phyloP scores from a whole-genome alignment of 2,888 invertebrate species.

The Diplazon laetatorius region DNA sequence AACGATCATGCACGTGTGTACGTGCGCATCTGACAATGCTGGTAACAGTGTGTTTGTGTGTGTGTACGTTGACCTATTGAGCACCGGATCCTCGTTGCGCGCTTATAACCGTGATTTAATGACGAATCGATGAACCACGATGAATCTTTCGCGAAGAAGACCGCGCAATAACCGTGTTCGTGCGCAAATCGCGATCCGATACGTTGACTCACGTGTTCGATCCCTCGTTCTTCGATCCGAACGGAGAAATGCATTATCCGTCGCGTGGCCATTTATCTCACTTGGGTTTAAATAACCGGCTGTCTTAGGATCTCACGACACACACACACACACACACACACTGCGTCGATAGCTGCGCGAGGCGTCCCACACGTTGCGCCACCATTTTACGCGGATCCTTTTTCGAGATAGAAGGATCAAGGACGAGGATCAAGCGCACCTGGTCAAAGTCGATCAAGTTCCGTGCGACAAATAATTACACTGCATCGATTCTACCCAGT shows the following conservation, averaged over 20 bases:
- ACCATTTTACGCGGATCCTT: constrained; percentile 52
- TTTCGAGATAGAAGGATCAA: constrained; percentile 55
- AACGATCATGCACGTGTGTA: constrained; percentile 35
- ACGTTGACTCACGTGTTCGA: constrained; percentile 29
- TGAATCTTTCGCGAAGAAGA: constrained; percentile 67
- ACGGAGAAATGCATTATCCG: constrained; percentile 42
- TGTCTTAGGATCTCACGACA: constrained; percentile 47
- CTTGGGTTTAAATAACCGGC: constrained; percentile 50
- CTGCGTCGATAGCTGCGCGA: constrained; percentile 35
- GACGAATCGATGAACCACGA: constrained; percentile 67
- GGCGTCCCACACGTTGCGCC: constrained; percentile 35
- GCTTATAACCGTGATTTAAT: constrained; percentile 70
- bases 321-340: too few relatives aligned
- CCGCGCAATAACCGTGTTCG: constrained; percentile 19
- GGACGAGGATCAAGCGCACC: constrained; percentile 41
- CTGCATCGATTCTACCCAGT: neutral
- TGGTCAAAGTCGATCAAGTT: constrained; percentile 57
- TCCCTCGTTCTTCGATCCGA: constrained; percentile 25
- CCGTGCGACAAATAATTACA: constrained; percentile 26
- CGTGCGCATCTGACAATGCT: constrained; percentile 65
- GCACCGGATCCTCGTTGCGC: constrained; percentile 71
- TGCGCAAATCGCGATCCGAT: constrained; percentile 55
- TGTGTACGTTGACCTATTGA: constrained; percentile 77
- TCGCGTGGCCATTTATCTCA: constrained; percentile 52
- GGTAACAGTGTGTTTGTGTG: too few relatives aligned